Base-by-base conservation (phyloP, 2,797 vertebrate genomes). In the Mus caroli region DNA sequence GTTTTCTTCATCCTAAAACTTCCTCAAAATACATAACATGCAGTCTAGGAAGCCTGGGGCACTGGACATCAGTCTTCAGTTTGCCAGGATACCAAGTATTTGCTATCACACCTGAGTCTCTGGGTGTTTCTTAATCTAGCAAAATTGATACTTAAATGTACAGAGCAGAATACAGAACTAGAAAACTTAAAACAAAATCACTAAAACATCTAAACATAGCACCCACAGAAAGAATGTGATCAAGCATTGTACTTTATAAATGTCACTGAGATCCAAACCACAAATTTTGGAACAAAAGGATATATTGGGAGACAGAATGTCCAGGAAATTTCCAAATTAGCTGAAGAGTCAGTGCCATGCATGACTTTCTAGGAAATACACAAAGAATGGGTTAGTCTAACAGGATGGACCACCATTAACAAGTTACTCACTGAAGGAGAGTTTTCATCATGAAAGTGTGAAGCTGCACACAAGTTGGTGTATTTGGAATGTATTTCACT, bases 301-400 rank as follows among this genome's bases (percentile, higher is more conserved):
- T 84, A 71, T 80, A 94, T 43, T 34, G 91, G 60, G 95, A 86
- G 6, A 83, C 0, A 92, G 43, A 87, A 82, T 71, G 28, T n/a
- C 15, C 37, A 95, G 3, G 19, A 96, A 83, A 76, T 92, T 94
- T 34, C 92, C 34, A 67, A 58, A 90, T 13, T 73, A n/a, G 24
- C 79, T 78, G 43, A 82, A 75, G 22, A 67, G 6, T 69, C 14
- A 67, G 75, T 31, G 37, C 60, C 28, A 86, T 69, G 15, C 28
- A 52, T 28, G 31, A 4, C 10, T 88, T 71, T 56, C 58, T 60
- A 86, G 3, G 0, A 11, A 58, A 84, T 89, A 91, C 12, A 88
- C 4, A 0, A 34, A 50, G 73, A 11, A 31, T 90, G 34, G 88
- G 58, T 67, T 11, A 67, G 10, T 73, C 26, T 89, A 75, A 91